Conservation (phyloP, 1,140 invertebrate genomes). For the Wiebesia pumilae region DNA sequence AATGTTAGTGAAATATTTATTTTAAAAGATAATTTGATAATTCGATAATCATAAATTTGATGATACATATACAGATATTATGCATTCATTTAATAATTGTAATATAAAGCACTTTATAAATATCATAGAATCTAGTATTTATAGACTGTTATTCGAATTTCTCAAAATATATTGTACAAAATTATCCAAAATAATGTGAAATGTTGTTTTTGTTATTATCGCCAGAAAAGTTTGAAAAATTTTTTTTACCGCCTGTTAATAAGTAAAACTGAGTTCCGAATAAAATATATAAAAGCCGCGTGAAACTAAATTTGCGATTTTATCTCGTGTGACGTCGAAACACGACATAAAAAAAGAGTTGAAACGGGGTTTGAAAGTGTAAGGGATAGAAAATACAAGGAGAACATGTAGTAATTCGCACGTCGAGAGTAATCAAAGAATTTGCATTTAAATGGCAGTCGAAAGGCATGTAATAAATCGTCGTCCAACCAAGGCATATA, state of each 20-base stretch:
- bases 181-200: not conserved
- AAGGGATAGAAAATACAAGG: slow-evolving; percentile 13
- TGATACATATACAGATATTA: no score
- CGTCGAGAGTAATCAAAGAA: slow-evolving; percentile 67
- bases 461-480: slow-evolving; percentile 65
- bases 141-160: no score
- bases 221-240: not conserved
- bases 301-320: not conserved
- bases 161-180: no score
- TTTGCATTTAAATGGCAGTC: slow-evolving; percentile 71
- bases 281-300: not conserved
- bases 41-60: no score
- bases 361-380: not conserved
- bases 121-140: no score
- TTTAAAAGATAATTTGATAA: no score
- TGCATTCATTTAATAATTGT: no score
- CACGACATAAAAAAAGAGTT: not conserved
- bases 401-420: slow-evolving; percentile 68
- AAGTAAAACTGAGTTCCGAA: not conserved
- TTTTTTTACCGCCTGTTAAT: not conserved
- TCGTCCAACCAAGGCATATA: slow-evolving; percentile 54
- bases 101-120: no score
- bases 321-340: not conserved
- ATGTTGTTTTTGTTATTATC: not conserved
- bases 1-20: no score